Base-by-base conservation (phyloP, 2,797 vertebrate genomes). In the Pangasius mekongensis region DNA sequence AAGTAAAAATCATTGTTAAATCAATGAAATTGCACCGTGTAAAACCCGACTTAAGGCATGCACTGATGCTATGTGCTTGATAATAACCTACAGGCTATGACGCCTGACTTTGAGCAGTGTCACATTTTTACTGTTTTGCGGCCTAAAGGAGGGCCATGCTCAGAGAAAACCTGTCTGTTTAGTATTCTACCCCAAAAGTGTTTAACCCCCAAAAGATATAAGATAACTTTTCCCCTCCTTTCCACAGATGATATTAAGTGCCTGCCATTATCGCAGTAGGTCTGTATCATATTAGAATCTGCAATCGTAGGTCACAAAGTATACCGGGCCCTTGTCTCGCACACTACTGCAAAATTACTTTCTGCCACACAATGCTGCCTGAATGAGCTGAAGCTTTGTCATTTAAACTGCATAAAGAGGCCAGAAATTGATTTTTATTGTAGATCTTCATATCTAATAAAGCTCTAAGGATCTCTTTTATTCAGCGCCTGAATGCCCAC, bases 371-470 rank as follows among this genome's bases (percentile, higher is more conserved):
- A 99, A 99, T 98, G 96, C 94, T 95, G 96, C 95, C 96, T 98
- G 98, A 99, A 98, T 98, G 97, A 98, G 97, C 96, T 95, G 96
- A 96, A 97, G 97, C 98, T 99, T 99, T 99, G 98, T 99, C 98
- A 99, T 99, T 99, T 99, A 99, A 99, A 99, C 98, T 98, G 98
- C 98, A 99, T 99, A 99, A 99, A 99, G 98, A 99, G 98, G 97
- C 97, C 97, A 99, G 98, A 99, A 99, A 99, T 99, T 98, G 98
- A 99, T 99, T 99, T 99, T 99, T 98, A 99, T 99, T 99, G 98
- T 99, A 98, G 97, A 99, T 99, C 98, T 99, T 99, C 98, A 99
- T 99, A 99, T 99, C 98, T 99, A 99, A 99, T 99, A 99, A 99
- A 99, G 97, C 98, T 99, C 98, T 97, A 98, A 99, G 98, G 98